Conservation (phyloP, 2,113 vertebrate species). For the Brachypteracias leptosomus region DNA sequence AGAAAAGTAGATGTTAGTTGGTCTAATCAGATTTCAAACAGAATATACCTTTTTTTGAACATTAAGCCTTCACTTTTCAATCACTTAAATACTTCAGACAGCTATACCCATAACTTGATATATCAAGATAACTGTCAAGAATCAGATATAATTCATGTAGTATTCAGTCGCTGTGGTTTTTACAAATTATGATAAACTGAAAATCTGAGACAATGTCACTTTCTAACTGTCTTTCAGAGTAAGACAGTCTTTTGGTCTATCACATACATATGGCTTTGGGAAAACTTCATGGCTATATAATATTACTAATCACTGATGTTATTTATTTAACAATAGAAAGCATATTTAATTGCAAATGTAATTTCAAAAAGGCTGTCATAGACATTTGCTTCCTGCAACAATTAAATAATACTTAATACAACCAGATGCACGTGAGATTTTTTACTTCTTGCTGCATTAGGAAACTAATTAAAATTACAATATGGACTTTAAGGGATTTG, state of each 20-base stretch:
- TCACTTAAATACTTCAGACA: background rate
- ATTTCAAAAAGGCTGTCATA: background rate
- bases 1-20: background rate
- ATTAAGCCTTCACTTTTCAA: background rate
- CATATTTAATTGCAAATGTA: background rate
- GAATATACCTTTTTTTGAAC: background rate
- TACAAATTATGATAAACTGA: background rate
- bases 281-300: background rate
- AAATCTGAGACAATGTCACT: background rate
- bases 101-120: background rate
- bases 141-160: background rate
- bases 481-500: background rate
- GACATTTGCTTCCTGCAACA: background rate
- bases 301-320: background rate
- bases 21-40: background rate
- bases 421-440: background rate
- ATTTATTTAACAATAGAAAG: background rate
- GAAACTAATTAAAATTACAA: conserved; percentile 16
- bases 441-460: background rate
- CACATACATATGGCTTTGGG: background rate
- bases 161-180: background rate
- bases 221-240: background rate
- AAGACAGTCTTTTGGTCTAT: background rate
- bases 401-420: background rate
- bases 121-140: background rate